These are phyloP conservation scores for Uloborus diversus DNA, from an alignment of 1,140 invertebrate genomes.

Conservation along the genomic window DNA sequence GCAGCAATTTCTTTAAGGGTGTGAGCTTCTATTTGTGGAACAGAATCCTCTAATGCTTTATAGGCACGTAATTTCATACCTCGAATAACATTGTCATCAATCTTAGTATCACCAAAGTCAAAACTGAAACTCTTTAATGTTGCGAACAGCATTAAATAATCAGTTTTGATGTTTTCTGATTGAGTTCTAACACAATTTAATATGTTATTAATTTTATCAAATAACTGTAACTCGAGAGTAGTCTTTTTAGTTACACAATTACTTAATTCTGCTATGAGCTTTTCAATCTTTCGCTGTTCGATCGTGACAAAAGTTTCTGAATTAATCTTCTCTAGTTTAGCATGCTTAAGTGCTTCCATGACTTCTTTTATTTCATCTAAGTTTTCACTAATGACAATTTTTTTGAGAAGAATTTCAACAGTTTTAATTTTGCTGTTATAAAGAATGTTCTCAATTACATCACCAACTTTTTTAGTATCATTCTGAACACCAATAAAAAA, in stretches of 20 bases:
- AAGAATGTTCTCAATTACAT: neutral
- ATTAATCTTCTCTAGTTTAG: neutral
- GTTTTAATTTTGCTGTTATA: neutral
- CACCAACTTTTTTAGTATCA: neutral
- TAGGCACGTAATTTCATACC: too few relatives aligned
- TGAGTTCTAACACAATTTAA: neutral
- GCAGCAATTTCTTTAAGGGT: too few relatives aligned
- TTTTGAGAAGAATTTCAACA: neutral
- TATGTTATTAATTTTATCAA: neutral
- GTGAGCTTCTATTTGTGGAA: too few relatives aligned
- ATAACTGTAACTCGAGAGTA: neutral
- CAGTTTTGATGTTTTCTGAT: neutral
- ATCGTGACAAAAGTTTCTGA: too few relatives aligned
- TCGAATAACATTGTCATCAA: too few relatives aligned
- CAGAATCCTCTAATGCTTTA: too few relatives aligned
- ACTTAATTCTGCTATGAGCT: neutral
- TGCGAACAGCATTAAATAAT: too few relatives aligned
- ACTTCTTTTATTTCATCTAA: constrained; percentile 9
- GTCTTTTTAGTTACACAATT: neutral
- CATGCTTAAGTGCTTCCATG: neutral
- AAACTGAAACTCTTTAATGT: too few relatives aligned
- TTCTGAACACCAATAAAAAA: constrained; percentile 14
- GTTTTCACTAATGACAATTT: neutral
- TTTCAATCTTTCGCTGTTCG: neutral
- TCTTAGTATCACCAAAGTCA: too few relatives aligned